phyloP scores from a whole-genome alignment of 2,113 vertebrate genomes.

The Euleptes europaea region DNA sequence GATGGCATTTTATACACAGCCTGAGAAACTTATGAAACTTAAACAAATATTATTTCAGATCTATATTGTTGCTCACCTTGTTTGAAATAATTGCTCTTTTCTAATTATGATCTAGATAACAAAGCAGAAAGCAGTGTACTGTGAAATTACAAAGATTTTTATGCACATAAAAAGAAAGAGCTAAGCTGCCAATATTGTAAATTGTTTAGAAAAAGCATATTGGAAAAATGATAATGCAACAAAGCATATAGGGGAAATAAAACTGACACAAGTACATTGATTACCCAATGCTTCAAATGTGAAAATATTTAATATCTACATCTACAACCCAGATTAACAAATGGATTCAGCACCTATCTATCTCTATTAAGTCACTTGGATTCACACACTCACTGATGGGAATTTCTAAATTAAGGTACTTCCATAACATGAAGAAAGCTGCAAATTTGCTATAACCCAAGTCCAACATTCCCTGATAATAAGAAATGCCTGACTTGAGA shows the following conservation, averaged over 20 bases:
- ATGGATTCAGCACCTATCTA: too few relatives aligned
- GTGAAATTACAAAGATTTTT: conserved; percentile 4
- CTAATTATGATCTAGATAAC: conserved; percentile 15
- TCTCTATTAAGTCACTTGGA: too few relatives aligned
- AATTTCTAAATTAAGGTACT: neutral
- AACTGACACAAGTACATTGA: neutral
- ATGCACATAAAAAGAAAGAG: neutral
- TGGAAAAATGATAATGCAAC: neutral
- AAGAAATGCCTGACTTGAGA: neutral
- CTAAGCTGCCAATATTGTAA: neutral
- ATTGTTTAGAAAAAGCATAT: neutral
- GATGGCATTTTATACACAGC: too few relatives aligned
- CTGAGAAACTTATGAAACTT: neutral
- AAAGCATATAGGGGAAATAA: neutral
- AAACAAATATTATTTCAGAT: neutral
- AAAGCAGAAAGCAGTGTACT: neutral
- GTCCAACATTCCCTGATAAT: neutral
- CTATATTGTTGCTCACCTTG: neutral
- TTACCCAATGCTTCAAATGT: neutral
- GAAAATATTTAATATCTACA: neutral
- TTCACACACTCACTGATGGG: too few relatives aligned
- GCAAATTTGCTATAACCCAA: neutral
- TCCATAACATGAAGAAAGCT: neutral
- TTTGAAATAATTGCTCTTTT: neutral
- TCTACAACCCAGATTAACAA: neutral